Base-by-base conservation (phyloP, 1,140 invertebrate genomes). In the Tetragnatha versicolor region DNA sequence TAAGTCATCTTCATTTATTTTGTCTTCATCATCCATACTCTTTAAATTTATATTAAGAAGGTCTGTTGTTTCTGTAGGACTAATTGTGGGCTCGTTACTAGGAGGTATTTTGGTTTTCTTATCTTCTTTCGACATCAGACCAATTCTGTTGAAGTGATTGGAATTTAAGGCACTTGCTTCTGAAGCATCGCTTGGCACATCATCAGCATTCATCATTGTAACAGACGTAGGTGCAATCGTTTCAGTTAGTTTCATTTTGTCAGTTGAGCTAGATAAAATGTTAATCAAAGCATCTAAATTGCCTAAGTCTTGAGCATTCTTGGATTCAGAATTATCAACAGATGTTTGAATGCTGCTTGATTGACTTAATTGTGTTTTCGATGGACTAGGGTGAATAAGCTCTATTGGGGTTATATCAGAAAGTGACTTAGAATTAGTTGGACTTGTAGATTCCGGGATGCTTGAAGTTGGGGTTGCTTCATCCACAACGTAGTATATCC, bases 401-500 rank as follows among this genome's bases (percentile, higher is more conserved):
- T 39, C 51, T 39, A n/a, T 53, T n/a, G 33, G 9, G 42, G 31
- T 12, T 45, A 39, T 35, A 35, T n/a, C 6, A 58, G 14, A 10
- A 29, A 4, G 6, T 3, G 33, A 25, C 22, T 29, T 42, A 12
- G 37, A 6, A 31, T 35, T 65, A 6, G 58, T 76, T 5, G 72
- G 42, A 35, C 4, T 27, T 17, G 39, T 37, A 17, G 61, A 33
- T 33, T 14, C n/a, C n/a, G n/a, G n/a, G n/a, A n/a, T n/a, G n/a
- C n/a, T n/a, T n/a, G n/a, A n/a, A 5, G 65, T 20, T 53, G 31
- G 27, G 25, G 31, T 10, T 55, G 35, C 31, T 51, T 77, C 31
- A 22, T 35, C 53, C 2, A 79, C 76, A 1, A 55, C 66, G 17
- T 47, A 79, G 27, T 65, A 73, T 39, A 79, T 92, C 66, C 93